phyloP scores from a whole-genome alignment of 2,797 vertebrate species.

The Hafferia zeledoni region DNA sequence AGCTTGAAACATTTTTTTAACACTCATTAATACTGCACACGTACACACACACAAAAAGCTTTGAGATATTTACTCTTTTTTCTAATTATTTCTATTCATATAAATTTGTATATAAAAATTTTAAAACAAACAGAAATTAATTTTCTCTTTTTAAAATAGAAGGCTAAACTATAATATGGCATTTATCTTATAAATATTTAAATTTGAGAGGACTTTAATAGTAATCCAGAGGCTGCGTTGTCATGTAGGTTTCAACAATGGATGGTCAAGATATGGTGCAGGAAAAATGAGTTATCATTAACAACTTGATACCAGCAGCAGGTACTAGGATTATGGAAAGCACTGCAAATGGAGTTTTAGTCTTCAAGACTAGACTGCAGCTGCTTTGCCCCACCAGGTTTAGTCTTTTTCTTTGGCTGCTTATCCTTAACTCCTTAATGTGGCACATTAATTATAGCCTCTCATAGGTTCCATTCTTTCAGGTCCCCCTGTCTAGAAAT shows the following conservation, averaged over 20 bases:
- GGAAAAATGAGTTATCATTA: conserved; percentile 2
- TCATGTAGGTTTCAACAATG: conserved; percentile 40
- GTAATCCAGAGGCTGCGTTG: conserved; percentile 23
- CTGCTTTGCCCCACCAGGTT: conserved; percentile 29
- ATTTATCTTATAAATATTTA: conserved; percentile 21
- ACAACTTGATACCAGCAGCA: background rate
- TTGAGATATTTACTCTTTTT: background rate
- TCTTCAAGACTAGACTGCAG: background rate
- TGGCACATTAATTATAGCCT: conserved; percentile 52
- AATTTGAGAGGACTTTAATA: conserved; percentile 21
- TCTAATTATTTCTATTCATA: background rate
- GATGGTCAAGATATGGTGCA: conserved; percentile 19
- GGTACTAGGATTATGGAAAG: conserved; percentile 41
- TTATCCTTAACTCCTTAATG: conserved; percentile 56
- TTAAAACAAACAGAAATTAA: background rate
- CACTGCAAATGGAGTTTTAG: conserved; percentile 43
- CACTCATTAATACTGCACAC: background rate
- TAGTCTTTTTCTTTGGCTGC: conserved; percentile 17
- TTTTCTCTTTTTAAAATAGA: background rate
- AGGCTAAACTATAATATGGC: background rate
- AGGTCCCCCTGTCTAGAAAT: conserved; percentile 49
- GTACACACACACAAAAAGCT: background rate
- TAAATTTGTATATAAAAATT: background rate
- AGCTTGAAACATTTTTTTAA: background rate
- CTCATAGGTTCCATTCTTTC: conserved; percentile 10